Conservation (phyloP, 2,113 vertebrate genomes). For the Columba livia region DNA sequence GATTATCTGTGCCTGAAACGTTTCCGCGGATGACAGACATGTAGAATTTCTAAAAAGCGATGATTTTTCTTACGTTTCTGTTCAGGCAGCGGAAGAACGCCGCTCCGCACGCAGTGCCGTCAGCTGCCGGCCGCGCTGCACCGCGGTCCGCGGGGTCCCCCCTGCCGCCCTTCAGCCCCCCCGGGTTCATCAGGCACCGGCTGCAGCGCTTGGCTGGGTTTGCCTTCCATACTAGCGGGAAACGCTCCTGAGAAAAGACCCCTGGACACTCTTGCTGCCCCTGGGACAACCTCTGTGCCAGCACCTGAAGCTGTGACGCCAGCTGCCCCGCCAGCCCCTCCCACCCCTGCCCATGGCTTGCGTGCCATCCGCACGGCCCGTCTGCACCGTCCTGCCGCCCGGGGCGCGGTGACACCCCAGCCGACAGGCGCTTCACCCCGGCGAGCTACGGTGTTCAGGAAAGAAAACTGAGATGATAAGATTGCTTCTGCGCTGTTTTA, state of each 20-base stretch:
- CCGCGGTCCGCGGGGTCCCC: not conserved
- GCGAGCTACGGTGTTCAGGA: fast-evolving
- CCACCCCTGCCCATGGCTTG: not conserved
- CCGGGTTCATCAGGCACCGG: not conserved
- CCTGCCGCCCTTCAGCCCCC: not conserved
- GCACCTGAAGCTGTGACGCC: not conserved
- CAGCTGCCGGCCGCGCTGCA: too few species aligned
- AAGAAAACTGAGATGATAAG: not conserved
- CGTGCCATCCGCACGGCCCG: not conserved
- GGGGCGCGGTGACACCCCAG: not conserved
- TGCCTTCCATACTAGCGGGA: not conserved
- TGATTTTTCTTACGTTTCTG: not conserved
- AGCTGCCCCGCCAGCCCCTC: not conserved
- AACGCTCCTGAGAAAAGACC: not conserved
- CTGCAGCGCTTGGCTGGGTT: not conserved
- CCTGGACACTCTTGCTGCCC: not conserved
- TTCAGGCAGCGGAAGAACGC: not conserved
- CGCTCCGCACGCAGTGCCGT: not conserved
- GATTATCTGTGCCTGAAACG: not conserved
- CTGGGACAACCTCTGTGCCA: not conserved
- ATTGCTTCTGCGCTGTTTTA: not conserved
- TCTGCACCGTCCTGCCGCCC: not conserved
- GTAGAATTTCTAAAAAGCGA: not conserved
- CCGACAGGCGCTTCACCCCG: not conserved
- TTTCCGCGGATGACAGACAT: not conserved